These are phyloP conservation scores for Thaleichthys pacificus DNA, from an alignment of 2,797 vertebrate genomes.

Conservation along the genomic window DNA sequence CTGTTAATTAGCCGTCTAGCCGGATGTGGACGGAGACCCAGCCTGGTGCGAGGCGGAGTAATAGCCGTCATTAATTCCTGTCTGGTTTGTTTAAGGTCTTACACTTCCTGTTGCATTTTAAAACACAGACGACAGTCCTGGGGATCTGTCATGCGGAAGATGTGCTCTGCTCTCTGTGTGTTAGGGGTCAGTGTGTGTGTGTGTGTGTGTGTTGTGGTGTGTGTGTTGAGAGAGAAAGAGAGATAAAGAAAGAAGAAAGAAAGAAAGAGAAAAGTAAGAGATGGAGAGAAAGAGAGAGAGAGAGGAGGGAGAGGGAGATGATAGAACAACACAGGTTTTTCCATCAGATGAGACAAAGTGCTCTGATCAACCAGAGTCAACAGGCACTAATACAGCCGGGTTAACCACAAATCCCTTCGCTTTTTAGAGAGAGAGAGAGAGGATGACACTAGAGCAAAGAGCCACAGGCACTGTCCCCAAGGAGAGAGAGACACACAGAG, in stretches of 20 bases:
- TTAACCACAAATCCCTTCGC: slow-evolving; percentile 44
- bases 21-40: too few relatives aligned
- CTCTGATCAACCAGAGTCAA: slow-evolving; percentile 44
- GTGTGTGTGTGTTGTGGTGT: slow-evolving; percentile 22
- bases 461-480: slow-evolving; percentile 31
- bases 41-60: too few relatives aligned
- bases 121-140: slow-evolving; percentile 21
- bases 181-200: slow-evolving; percentile 21
- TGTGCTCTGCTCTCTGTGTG: slow-evolving; percentile 40
- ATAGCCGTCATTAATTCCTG: too few relatives aligned
- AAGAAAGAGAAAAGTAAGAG: background rate
- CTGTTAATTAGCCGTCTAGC: too few relatives aligned
- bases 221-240: background rate
- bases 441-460: slow-evolving; percentile 35
- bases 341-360: slow-evolving; percentile 43
- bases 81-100: too few relatives aligned
- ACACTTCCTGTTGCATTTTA: too few relatives aligned
- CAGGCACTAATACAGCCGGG: slow-evolving; percentile 46
- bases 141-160: slow-evolving; percentile 52
- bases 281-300: background rate
- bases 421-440: slow-evolving; percentile 39
- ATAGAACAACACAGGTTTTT: slow-evolving; percentile 34
- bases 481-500: slow-evolving; percentile 18
- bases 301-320: background rate
- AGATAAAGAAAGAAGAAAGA: too few relatives aligned